phyloP scores from a whole-genome alignment of 2,888 invertebrate genomes.

The Coleophora flavipennella region DNA sequence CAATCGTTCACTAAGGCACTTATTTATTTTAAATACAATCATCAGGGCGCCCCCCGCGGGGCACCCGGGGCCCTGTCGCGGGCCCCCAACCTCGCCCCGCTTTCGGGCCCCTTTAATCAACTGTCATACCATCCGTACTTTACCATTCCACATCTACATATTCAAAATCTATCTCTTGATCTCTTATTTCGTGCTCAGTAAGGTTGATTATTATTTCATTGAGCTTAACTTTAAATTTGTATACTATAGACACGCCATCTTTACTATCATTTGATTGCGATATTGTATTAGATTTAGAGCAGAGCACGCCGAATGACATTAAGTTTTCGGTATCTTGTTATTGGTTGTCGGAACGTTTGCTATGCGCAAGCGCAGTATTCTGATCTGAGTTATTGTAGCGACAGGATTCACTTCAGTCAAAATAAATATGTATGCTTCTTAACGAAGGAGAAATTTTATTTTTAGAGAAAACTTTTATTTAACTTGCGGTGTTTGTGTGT shows the following conservation, averaged over 20 bases:
- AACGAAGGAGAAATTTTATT: no score
- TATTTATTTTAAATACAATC: constrained; percentile 74
- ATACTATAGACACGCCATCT: constrained; percentile 36
- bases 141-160: constrained; percentile 32
- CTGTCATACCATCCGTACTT: constrained; percentile 60
- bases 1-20: constrained; percentile 73
- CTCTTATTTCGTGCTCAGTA: constrained; percentile 5
- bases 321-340: constrained; percentile 23
- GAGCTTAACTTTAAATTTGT: background rate
- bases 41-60: constrained; percentile 64
- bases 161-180: background rate
- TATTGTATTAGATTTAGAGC: constrained; percentile 51
- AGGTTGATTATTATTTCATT: constrained; percentile 8
- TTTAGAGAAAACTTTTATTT: no score
- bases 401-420: no score
- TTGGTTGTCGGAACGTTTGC: constrained; percentile 3
- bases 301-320: constrained; percentile 36
- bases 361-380: background rate
- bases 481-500: no score
- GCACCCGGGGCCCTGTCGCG: constrained; percentile 65
- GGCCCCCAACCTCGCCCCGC: constrained; percentile 62
- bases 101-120: constrained; percentile 72
- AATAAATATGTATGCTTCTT: no score
- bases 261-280: constrained; percentile 50
- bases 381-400: background rate